Evolutionary conservation across 2,113 vertebrate species (phyloP), one percentile per base, ranked within the genome.

Genomic region (Calidris pugnax): DNA sequence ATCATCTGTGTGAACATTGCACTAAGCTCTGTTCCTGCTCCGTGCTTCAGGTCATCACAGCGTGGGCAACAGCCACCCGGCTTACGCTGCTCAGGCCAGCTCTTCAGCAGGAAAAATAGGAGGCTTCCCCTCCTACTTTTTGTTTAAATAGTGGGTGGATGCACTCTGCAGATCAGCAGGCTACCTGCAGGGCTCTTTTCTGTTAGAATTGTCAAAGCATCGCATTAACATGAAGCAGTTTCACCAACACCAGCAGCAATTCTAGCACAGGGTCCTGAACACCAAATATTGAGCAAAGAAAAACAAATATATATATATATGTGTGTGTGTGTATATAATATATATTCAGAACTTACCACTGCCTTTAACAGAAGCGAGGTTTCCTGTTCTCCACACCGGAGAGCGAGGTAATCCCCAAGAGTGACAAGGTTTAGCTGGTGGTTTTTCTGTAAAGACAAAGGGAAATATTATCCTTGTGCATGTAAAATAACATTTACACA

Each of bases 11-110:
- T 41, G 53, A 80, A 59, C 41, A 39, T 9, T 20, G 50, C 37
- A 45, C 12, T 27, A 22, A 67, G 37, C 45, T 33, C 32, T 16
- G 18, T 10, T 74, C 22, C 53, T 1, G 0, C 3, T 3, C 0
- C 0, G 6, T n/a, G 32, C 24, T 67, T 39, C 1, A 2, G 12
- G 66, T 63, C 63, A n/a, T 14, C 1, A 1, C 60, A 67, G 9
- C 1, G 4, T 39, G 39, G 21, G 67, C 1, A 5, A 32, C 24
- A 35, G 37, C 43, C 1, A 1, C 23, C 22, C 3, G 0, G 32
- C 12, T 78, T 9, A 67, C 9, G 9, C 27, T 39, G n/a, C 62
- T 33, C 1, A 0, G 48, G 21, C 8, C 48, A 64, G 56, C 77
- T 67, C 27, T 33, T 41, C 33, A 59, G 27, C 27, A 68, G 41